Evolutionary conservation across 2,113 vertebrate species (phyloP).

Genomic region (Sciurus niger): DNA sequence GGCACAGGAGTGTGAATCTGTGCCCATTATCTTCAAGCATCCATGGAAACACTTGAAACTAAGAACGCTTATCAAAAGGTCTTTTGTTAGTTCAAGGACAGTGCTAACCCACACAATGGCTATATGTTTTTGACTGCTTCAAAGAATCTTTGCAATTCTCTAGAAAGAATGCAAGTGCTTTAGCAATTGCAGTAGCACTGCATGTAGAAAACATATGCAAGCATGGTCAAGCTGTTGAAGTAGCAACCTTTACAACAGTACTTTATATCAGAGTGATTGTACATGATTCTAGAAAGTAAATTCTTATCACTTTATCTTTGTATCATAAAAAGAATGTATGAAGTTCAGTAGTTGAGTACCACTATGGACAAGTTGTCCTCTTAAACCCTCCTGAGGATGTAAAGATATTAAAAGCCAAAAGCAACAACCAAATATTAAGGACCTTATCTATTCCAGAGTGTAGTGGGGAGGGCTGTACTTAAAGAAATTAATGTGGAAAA

Average conservation of each 20-base stretch:
- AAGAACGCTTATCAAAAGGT: constrained; percentile 62
- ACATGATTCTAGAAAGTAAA: constrained; percentile 34
- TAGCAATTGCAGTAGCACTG: constrained; percentile 11
- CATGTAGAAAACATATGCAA: constrained; percentile 20
- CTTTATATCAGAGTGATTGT: constrained; percentile 4
- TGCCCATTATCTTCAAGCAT: constrained; percentile 29
- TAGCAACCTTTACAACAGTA: background rate
- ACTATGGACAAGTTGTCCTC: background rate
- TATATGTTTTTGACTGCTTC: constrained; percentile 60
- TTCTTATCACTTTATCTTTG: background rate
- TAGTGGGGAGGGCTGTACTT: background rate
- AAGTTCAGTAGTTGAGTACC: background rate
- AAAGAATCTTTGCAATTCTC: constrained; percentile 71
- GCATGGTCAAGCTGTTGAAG: constrained; percentile 30
- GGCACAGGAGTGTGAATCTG: constrained; percentile 7
- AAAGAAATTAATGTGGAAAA: background rate
- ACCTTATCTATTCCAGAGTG: background rate
- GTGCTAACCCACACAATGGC: constrained; percentile 47
- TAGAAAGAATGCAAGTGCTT: constrained; percentile 39
- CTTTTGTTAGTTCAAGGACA: constrained; percentile 74
- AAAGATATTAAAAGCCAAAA: background rate
- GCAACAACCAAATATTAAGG: background rate
- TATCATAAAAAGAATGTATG: background rate
- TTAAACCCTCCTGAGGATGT: background rate
- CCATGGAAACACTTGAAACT: constrained; percentile 59